Percentiles rank a stretch among this genome's conserved stretches.
Conservation (phyloP, 92 coral and sea anemone genomes). For the Anthopleura xanthogrammica region DNA sequence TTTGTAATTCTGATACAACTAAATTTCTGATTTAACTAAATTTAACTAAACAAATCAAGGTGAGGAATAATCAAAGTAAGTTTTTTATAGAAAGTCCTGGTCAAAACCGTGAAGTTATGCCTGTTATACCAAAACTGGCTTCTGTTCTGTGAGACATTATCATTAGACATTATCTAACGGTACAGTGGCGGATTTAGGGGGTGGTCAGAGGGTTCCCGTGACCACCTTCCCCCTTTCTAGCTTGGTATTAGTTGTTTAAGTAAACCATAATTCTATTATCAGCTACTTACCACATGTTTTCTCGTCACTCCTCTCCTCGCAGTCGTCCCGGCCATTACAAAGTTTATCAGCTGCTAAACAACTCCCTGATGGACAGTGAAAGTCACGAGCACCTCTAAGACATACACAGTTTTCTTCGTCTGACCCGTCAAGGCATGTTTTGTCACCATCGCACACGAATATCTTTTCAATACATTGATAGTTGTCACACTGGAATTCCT, state of each 20-base stretch:
- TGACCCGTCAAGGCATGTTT: background rate
- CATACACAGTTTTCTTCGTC: conserved; percentile 5
- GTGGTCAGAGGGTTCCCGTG: no score
- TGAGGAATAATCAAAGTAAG: background rate
- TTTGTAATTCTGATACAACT: no score
- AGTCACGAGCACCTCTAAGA: background rate
- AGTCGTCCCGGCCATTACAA: background rate
- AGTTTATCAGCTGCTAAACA: background rate
- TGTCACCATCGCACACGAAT: background rate
- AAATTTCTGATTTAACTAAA: no score
- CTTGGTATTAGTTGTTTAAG: no score
- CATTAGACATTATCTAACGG: background rate
- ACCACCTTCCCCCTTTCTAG: no score
- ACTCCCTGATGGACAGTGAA: background rate
- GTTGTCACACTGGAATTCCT: conserved; percentile 11
- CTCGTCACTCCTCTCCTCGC: background rate
- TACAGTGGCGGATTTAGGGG: no score
- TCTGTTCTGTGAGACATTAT: background rate
- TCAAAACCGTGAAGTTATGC: background rate
- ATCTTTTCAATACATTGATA: background rate
- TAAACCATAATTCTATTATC: background rate
- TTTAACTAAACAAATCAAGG: no score
- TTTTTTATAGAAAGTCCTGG: background rate
- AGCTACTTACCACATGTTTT: conserved; percentile 7
- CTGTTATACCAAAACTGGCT: background rate